A percentile compares a stretch with the other conserved stretches of the same genome.
Evolutionary conservation across 2,797 vertebrate species (phyloP).

Genomic region (Poeciliopsis turneri): DNA sequence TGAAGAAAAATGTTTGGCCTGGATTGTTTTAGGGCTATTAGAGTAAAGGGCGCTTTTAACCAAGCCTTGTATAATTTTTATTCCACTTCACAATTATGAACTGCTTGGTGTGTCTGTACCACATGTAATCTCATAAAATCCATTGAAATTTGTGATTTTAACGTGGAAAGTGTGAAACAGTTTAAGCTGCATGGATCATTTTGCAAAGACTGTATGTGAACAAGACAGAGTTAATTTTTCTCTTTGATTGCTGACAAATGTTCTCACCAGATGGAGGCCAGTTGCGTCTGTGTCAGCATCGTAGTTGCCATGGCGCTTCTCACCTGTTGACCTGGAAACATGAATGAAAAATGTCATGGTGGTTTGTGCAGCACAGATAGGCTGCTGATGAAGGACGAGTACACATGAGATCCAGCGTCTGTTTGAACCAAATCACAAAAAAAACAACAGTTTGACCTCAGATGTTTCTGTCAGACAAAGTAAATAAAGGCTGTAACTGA

Average conservation of each 20-base stretch:
- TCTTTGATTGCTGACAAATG: background rate
- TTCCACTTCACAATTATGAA: background rate
- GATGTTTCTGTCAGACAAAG: background rate
- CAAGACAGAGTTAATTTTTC: background rate
- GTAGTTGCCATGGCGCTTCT: slow-evolving; percentile 91
- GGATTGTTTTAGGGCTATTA: background rate
- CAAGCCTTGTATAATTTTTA: background rate
- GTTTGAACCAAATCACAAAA: background rate
- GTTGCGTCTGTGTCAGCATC: slow-evolving; percentile 93
- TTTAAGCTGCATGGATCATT: background rate
- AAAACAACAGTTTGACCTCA: background rate
- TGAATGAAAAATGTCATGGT: slow-evolving; percentile 38
- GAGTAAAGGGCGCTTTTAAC: background rate
- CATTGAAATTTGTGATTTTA: background rate
- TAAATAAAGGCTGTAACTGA: background rate
- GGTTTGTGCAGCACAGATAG: slow-evolving; percentile 11
- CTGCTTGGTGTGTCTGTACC: background rate
- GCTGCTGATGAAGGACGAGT: slow-evolving; percentile 3
- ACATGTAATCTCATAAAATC: background rate
- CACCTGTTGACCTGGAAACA: slow-evolving; percentile 90
- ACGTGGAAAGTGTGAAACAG: background rate
- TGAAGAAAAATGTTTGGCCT: background rate
- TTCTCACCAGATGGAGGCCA: slow-evolving; percentile 98
- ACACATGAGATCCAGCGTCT: background rate
- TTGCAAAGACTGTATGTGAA: background rate